phyloP scores from a whole-genome alignment of 2,888 invertebrate genomes.

The Darwinula stevensoni region DNA sequence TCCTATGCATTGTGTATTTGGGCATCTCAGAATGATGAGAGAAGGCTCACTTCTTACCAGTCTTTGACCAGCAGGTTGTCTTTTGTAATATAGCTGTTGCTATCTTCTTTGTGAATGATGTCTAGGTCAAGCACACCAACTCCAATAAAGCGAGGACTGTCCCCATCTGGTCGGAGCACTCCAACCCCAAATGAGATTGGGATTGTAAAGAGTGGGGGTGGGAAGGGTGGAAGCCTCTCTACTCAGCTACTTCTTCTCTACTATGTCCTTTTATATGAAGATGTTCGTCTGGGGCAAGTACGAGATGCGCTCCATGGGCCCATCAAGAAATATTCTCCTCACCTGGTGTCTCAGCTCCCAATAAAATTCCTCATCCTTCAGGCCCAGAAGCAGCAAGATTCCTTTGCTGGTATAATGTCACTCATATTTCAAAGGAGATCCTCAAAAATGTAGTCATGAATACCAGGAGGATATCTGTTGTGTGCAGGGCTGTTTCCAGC shows the following conservation, averaged over 20 bases:
- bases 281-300: conserved; percentile 32
- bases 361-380: conserved; percentile 74
- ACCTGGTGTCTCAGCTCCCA: conserved; percentile 63
- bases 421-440: too few species aligned
- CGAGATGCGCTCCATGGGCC: too few species aligned
- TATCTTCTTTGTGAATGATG: neutral
- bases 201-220: too few species aligned
- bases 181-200: neutral
- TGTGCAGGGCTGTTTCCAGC: conserved; percentile 48
- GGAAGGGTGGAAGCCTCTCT: too few species aligned
- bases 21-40: too few species aligned
- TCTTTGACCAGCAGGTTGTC: too few species aligned
- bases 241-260: conserved; percentile 67
- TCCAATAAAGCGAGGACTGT: too few species aligned
- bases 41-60: too few species aligned
- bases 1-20: too few species aligned
- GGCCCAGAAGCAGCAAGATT: conserved; percentile 68
- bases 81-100: conserved; percentile 22
- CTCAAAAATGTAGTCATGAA: too few species aligned
- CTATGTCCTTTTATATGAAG: conserved; percentile 72
- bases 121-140: conserved; percentile 3
- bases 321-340: conserved; percentile 37
- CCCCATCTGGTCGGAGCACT: too few species aligned
- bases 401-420: conserved; percentile 30
- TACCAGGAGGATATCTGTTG: neutral